These are phyloP conservation scores for Myiozetetes cayanensis DNA, from an alignment of 2,113 vertebrate species.

Conservation along the genomic window DNA sequence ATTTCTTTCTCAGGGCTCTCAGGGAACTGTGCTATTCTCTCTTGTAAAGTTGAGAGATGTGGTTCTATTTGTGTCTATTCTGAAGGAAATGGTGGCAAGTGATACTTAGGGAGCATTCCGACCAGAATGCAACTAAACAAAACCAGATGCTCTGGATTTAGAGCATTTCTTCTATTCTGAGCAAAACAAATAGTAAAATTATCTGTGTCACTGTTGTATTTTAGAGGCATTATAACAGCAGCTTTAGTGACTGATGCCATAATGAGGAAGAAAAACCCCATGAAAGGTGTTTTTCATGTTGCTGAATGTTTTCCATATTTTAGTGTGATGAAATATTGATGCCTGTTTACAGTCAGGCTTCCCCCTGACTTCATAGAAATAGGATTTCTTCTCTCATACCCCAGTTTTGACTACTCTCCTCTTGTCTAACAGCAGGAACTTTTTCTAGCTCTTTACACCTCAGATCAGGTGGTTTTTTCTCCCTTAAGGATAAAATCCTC, in stretches of 20 bases:
- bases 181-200: background rate
- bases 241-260: background rate
- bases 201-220: background rate
- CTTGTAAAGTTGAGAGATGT: background rate
- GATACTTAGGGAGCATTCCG: background rate
- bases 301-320: background rate
- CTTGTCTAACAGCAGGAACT: background rate
- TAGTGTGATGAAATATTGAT: background rate
- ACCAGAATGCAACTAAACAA: background rate
- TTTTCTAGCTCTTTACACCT: background rate
- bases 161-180: conserved; percentile 4
- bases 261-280: background rate
- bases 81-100: background rate
- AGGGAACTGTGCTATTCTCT: background rate
- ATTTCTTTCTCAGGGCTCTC: background rate
- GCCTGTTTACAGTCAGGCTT: background rate
- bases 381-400: background rate
- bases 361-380: background rate
- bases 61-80: background rate
- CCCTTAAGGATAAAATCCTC: background rate
- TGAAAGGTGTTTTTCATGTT: background rate
- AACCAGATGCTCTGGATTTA: background rate
- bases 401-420: background rate
- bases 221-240: background rate
- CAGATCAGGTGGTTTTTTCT: background rate